Evolutionary conservation across 2,797 vertebrate species (phyloP), one percentile per base, ranked within the genome.

Genomic region (Chelonia mydas): DNA sequence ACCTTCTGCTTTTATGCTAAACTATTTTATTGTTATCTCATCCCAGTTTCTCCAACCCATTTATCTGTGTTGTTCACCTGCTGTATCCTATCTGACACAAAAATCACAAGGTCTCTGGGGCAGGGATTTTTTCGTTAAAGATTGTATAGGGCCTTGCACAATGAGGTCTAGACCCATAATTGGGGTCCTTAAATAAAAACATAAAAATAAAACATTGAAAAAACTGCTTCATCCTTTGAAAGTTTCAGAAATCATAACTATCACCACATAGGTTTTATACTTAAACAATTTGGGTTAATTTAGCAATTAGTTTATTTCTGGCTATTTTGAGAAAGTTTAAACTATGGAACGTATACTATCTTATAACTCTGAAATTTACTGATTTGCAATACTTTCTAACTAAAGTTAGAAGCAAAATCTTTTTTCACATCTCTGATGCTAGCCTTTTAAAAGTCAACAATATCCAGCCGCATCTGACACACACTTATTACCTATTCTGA

Each of bases 381-480:
- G 86, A 41, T 87, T 90, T 55, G 78, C 11, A 92, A 2, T 47
- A 87, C 53, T 78, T 37, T 17, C 28, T 82, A 45, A 0, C 31
- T 41, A 5, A 41, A 41, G 41, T 41, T 41, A 41, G 41, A 91
- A 81, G 13, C 17, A 27, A 51, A 82, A 19, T 85, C 15, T 59
- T 61, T 84, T 72, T 93, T 59, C 8, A n/a, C 41, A 23, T 12
- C 77, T 68, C 27, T 50, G 80, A 0, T 0, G 54, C 31, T 83
- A 15, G 6, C 82, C 19, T 77, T 47, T 86, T 55, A 21, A 33
- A 37, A 0, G 4, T 55, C 31, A 21, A 37, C 81, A 53, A 59
- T 19, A 0, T 0, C 2, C 37, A 68, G 5, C 0, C 0, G 2
- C 31, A 61, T 61, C 5, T 59, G 11, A 16, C 31, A 33, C 31